Evolutionary conservation across 2,113 vertebrate species (phyloP), one percentile per base, ranked within the genome.

Genomic region (Rhagologus leucostigma): DNA sequence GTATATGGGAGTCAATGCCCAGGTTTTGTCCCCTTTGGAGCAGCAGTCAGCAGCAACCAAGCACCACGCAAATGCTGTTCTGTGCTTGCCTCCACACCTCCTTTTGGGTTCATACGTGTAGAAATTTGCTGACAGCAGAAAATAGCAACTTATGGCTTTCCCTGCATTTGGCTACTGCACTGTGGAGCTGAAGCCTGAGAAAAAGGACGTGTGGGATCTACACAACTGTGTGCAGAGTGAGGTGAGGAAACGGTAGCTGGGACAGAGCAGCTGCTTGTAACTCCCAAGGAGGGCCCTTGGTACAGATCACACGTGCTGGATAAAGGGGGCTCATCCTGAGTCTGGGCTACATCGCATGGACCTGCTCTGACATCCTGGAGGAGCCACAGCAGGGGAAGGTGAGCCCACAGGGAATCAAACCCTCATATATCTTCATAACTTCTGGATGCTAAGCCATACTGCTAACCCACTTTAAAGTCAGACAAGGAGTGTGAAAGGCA

Each of bases 281-380:
- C 2, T 2, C 16, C 24, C 20, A 35, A 5, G 12, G 39, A 81
- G 10, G 15, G 4, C 6, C 14, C 4, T 24, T 2, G 2, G 30
- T 42, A 83, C 0, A 0, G 46, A 52, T 19, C 71, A 33, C 23
- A 10, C 1, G 0, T 4, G 27, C 13, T 52, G 62, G 6, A 12
- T 60, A 47, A 67, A 87, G 16, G 41, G 29, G 16, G 0, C 27
- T 90, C 39, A 35, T 17, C 18, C 2, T 1, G 21, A 32, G 11
- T 65, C 44, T 42, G 18, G 32, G 21, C 70, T 47, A 1, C 2
- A 4, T 65, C 1, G 1, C n/a, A 24, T 6, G 15, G 42, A 67
- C 49, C 11, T 57, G 42, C 23, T 39, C 44, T 60, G 70, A 39
- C 27, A 27, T 26, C 62, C 35, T 42, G 5, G 11, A 46, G n/a